These are phyloP conservation scores for Drosophila suboccidentalis DNA, from an alignment of 2,888 invertebrate species.

Conservation along the genomic window DNA sequence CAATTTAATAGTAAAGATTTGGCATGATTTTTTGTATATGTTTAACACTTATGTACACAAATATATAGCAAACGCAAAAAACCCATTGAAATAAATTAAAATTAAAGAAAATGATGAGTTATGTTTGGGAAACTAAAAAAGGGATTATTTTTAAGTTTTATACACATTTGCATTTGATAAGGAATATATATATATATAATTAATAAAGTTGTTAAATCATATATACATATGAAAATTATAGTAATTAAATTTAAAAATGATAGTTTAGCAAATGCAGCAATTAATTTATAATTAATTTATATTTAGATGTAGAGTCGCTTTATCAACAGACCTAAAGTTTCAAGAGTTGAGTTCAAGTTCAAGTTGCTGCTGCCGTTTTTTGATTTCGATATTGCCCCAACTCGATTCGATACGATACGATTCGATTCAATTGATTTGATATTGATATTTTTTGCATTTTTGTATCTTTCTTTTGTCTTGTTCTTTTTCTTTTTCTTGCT, in stretches of 20 bases:
- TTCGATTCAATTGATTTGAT: conserved; percentile 25
- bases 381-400: conserved; percentile 35
- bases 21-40: conserved; percentile 21
- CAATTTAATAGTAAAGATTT: conserved; percentile 49
- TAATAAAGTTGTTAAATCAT: conserved; percentile 50
- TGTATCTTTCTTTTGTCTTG: conserved; percentile 13
- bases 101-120: conserved; percentile 43
- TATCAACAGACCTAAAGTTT: conserved; percentile 64
- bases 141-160: conserved; percentile 23
- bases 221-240: conserved; percentile 26
- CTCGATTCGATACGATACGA: conserved; percentile 23
- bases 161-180: conserved; percentile 56
- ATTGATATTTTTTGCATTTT: conserved; percentile 1
- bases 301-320: conserved; percentile 40
- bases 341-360: conserved; percentile 30
- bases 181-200: conserved; percentile 3
- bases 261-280: conserved; percentile 63
- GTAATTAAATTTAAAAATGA: conserved; percentile 33
- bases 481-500: conserved; percentile 25
- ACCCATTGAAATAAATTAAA: conserved; percentile 60
- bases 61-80: conserved; percentile 50
- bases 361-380: conserved; percentile 52
- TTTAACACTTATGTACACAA: conserved; percentile 65
- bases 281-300: conserved; percentile 42
- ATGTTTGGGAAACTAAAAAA: conserved; percentile 47